Base-by-base conservation (phyloP, 2,888 invertebrate species). In the Agapetus fuscipes region DNA sequence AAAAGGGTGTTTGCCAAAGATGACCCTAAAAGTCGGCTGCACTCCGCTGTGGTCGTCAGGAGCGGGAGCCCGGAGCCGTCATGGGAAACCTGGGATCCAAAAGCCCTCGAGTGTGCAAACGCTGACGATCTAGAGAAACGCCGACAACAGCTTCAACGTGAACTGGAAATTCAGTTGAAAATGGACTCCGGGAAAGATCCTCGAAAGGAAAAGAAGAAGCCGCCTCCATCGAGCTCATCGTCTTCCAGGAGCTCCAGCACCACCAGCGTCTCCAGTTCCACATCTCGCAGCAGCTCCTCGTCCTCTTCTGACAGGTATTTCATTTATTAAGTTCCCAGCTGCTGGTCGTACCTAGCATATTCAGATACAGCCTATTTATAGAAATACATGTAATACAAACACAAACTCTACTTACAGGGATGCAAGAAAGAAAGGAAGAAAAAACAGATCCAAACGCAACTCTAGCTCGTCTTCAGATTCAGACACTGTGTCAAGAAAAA, bases 21-120 rank as follows among this genome's bases (percentile, higher is more conserved):
- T 60, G 76, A 77, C 59, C 66, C 69, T 48, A 78, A 76, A 60
- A 80, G 28, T 60, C 69, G 79, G 51, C 59, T 77, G 39, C 77
- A 75, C 56, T 76, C 78, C 42, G 71, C 78, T 52, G 74, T 76
- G 51, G 73, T 78, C 54, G 77, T 71, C 53, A 62, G 68, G 49
- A 69, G 49, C 34, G 72, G 57, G 56, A 76, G 76, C 54, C 76
- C 78, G 38, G 79, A 78, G 51, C 57, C 66, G 41, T 78, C 80
- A 58, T 78, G 81, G 63, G 80, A 80, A 57, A 78, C 77, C 58
- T 83, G 83, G 83, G 80, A 83, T 59, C 82, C 81, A 59, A 80
- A 78, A 56, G 80, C 82, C 64, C 61, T 85, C 62, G 84, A 84
- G 59, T 83, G 82, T 66, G 83, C 83, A 48, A 84, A 85, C 63